Base-by-base conservation (phyloP, 2,113 vertebrate genomes). In the Labeo catla region DNA sequence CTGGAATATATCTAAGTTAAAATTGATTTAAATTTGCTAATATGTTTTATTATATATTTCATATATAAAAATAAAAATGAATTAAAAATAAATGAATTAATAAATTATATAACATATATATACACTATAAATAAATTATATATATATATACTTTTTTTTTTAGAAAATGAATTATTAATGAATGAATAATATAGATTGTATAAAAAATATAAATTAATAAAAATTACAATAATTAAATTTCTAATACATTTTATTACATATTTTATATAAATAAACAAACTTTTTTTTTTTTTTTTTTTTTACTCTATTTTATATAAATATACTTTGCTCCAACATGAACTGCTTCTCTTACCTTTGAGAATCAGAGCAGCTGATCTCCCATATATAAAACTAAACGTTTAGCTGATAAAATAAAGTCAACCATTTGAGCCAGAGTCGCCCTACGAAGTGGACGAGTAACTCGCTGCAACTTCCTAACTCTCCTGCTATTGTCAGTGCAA, bases 401-500 rank as follows among this genome's bases (percentile, higher is more conserved):
- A 7, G 19, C 43, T 47, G 72, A 49, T 23, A 0, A n/a, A 21
- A 10, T 72, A 21, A 45, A 72, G 68, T 72, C 36, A 6, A 11
- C 19, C 4, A 16, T 45, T 21, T 45, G 36, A 63, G 59, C 21
- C 59, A 23, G 59, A 23, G 59, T 23, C 8, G 4, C 68, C 4
- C 68, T 1, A 10, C 8, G 28, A 45, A 77, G 45, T 45, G 83
- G 3, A 76, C n/a, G 54, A 47, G 57, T 77, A 47, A 54, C 47
- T 49, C 57, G 0, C 81, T 72, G 50, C 12, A 49, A 54, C 59
- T 81, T 77, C 12, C 50, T 45, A 76, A 59, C 78, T 77, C 50
- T 65, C 50, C 57, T 85, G n/a, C 78, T 57, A 61, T 87, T 85
- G 82, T 86, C 82, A 83, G 50, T 1, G 8, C 16, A 73, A 50